phyloP scores from a whole-genome alignment of 1,140 invertebrate species.

The Ips typographus region DNA sequence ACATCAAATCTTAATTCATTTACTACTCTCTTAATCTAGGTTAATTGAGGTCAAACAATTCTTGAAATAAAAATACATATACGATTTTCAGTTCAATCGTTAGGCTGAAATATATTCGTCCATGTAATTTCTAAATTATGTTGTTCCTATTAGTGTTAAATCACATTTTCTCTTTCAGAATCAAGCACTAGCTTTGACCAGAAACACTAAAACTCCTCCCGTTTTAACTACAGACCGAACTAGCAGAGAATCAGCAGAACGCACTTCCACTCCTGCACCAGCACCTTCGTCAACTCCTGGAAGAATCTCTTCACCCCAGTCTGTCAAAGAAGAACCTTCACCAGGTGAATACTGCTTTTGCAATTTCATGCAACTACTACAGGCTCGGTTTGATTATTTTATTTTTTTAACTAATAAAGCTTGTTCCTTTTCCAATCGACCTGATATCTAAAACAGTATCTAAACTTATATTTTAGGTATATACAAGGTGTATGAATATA shows the following conservation, averaged over 20 bases:
- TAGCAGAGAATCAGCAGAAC: slow-evolving; percentile 47
- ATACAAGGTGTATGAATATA: background rate
- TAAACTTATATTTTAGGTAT: background rate
- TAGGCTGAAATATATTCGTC: too few relatives aligned
- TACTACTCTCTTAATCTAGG: slow-evolving; percentile 16
- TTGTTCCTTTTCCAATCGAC: too few relatives aligned
- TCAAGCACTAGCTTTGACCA: slow-evolving; percentile 63
- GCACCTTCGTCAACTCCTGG: slow-evolving; percentile 57
- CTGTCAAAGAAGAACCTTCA: slow-evolving; percentile 48
- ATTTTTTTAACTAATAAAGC: too few relatives aligned
- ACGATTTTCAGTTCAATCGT: too few relatives aligned
- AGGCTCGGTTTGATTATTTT: too few relatives aligned
- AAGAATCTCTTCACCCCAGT: slow-evolving; percentile 52
- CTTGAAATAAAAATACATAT: background rate
- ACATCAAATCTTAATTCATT: slow-evolving; percentile 9
- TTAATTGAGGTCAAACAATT: slow-evolving; percentile 18
- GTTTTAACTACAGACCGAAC: slow-evolving; percentile 47
- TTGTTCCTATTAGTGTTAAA: too few relatives aligned
- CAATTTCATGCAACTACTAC: too few relatives aligned
- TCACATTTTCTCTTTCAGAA: slow-evolving; percentile 55
- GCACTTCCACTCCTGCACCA: slow-evolving; percentile 60
- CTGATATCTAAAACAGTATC: too few relatives aligned
- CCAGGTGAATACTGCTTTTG: slow-evolving; percentile 35
- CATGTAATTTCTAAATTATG: too few relatives aligned
- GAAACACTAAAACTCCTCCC: slow-evolving; percentile 56